Evolutionary conservation across 1,140 invertebrate species (phyloP), one percentile per base, ranked within the genome.

Genomic region (Hylaeus anthracinus): DNA sequence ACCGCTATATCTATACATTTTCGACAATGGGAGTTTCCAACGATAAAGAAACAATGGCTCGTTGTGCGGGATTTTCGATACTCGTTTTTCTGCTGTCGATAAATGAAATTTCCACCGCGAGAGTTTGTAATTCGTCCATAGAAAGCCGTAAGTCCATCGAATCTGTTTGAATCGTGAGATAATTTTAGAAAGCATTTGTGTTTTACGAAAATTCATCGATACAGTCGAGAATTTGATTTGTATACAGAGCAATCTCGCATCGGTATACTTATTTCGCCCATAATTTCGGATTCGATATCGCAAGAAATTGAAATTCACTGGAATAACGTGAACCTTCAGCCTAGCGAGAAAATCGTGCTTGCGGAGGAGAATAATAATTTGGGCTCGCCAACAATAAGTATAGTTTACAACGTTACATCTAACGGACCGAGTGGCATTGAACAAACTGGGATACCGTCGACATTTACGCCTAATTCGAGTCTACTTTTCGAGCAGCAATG

Each of bases 251-350:
- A 73, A 5, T 79, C 77, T 2, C 83, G 86, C 51, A 66, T 89
- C 1, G 88, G 88, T 14, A 43, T 91, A 56, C 73, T 90, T 9
- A 82, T 91, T 45, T 91, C 90, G 12, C 88, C 90, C 5, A 63
- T 89, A 51, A 83, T 88, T 56, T 83, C 87, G 6, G n/a, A 8
- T 0, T 60, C 72, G 2, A 78, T 75, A 72, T 89, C 85, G 8
- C 81, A 88, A 26, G 88, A 91, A 78, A 86, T 91, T 39, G 86
- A 89, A 45, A 88, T 91, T 76, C 90, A 91, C 78, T 91, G 90
- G 90, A 90, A 85, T 45, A 89, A 90, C 72, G 15, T 79, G n/a
- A 83, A 85, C 37, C 61, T 86, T 64, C 70, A 55, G n/a, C 53
- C 70, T 8, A 84, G 86, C 39, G 90, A 91, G 64, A 71, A 55